Evolutionary conservation across 1,140 invertebrate species (phyloP).

Genomic region (Philopotamus ludificatus): DNA sequence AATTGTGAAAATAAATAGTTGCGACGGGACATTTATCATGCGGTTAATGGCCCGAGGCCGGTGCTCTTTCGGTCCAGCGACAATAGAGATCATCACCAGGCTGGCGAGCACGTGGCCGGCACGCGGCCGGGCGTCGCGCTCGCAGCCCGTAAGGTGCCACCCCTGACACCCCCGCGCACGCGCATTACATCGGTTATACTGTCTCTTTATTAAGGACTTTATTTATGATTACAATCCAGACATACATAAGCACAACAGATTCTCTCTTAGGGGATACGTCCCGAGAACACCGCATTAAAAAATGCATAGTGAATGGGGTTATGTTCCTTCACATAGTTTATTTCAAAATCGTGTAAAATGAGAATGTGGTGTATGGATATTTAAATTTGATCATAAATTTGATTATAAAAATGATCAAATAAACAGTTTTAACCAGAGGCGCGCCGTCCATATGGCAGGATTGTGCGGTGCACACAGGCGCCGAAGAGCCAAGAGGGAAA

Average conservation of each 20-base stretch:
- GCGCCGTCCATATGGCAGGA: too few relatives aligned
- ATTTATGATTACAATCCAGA: not conserved
- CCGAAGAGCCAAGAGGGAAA: too few relatives aligned
- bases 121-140: slow-evolving; percentile 2
- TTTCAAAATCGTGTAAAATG: not conserved
- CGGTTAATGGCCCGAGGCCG: slow-evolving; percentile 11
- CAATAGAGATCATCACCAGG: slow-evolving; percentile 23
- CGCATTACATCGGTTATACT: not conserved
- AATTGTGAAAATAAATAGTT: slow-evolving; percentile 27
- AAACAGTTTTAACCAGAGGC: too few relatives aligned
- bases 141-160: not conserved
- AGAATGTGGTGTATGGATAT: too few relatives aligned
- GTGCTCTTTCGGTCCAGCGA: not conserved
- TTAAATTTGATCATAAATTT: too few relatives aligned
- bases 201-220: not conserved
- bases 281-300: too few relatives aligned
- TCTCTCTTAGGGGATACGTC: too few relatives aligned
- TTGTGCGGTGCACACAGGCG: too few relatives aligned
- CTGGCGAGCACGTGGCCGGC: not conserved
- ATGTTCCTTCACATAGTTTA: too few relatives aligned
- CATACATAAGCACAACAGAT: not conserved
- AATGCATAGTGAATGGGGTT: too few relatives aligned
- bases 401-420: too few relatives aligned
- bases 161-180: not conserved
- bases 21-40: slow-evolving; percentile 19